phyloP scores from a whole-genome alignment of 1,140 invertebrate genomes.

The Leptoteleia sp. region DNA sequence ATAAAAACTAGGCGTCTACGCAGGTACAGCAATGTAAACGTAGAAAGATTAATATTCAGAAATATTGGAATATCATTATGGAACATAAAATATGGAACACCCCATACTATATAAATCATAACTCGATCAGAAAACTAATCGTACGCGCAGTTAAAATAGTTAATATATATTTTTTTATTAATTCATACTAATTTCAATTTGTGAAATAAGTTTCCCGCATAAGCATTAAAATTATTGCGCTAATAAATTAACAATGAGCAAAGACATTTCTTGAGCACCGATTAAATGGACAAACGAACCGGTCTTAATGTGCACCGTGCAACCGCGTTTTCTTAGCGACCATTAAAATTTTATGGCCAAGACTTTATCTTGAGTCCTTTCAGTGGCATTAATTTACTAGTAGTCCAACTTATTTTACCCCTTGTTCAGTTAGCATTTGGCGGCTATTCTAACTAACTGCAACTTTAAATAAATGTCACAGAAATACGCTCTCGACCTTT shows the following conservation, averaged over 20 bases:
- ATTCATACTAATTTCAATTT: constrained; percentile 27
- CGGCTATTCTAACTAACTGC: neutral
- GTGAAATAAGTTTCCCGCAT: constrained; percentile 4
- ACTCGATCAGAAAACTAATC: too few relatives aligned
- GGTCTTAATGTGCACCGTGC: constrained; percentile 30
- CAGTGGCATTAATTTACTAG: neutral
- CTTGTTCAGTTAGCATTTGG: neutral
- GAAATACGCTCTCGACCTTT: neutral
- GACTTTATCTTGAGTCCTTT: neutral
- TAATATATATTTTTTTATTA: too few relatives aligned
- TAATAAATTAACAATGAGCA: constrained; percentile 42
- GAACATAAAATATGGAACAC: too few relatives aligned
- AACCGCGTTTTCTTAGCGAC: constrained; percentile 3
- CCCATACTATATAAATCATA: too few relatives aligned
- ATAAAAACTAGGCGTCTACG: too few relatives aligned
- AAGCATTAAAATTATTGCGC: constrained; percentile 20
- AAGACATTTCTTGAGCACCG: constrained; percentile 34
- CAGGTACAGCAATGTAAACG: too few relatives aligned
- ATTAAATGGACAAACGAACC: constrained; percentile 42
- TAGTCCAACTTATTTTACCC: neutral
- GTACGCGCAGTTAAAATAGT: neutral
- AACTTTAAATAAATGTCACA: neutral
- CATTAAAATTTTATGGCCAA: constrained; percentile 4
- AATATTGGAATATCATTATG: too few relatives aligned
- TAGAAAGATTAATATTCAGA: too few relatives aligned